Evolutionary conservation across 2,113 vertebrate species (phyloP).

Genomic region (Pogona vitticeps): DNA sequence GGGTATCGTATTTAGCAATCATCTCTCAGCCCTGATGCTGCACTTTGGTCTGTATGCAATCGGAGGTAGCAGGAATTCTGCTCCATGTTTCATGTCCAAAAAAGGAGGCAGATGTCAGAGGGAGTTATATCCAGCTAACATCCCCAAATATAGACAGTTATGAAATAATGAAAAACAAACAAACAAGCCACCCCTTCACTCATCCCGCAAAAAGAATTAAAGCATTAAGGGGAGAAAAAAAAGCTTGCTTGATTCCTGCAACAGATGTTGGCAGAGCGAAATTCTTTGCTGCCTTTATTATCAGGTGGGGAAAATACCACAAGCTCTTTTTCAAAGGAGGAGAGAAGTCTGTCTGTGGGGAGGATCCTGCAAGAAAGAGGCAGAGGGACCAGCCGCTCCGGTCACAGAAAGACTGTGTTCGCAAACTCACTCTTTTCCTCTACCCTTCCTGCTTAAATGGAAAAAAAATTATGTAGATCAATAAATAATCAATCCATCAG

Average conservation of each 20-base stretch:
- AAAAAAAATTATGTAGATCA: not conserved
- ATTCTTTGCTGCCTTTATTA: not conserved
- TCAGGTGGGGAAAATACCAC: not conserved
- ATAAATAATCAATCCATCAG: too few species aligned
- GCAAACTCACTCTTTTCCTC: not conserved
- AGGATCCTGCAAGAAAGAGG: not conserved
- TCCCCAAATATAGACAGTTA: slow-evolving; percentile 5
- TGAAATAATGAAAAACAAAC: slow-evolving; percentile 4
- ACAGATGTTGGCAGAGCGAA: slow-evolving; percentile 1
- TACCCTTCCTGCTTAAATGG: not conserved
- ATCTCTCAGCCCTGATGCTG: not conserved
- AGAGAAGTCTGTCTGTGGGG: not conserved
- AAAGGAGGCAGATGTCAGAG: not conserved
- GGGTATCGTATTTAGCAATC: not conserved
- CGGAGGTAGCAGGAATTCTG: not conserved
- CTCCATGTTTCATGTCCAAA: not conserved
- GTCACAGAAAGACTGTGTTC: not conserved
- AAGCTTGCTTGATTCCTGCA: not conserved
- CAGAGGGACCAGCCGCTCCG: too few species aligned
- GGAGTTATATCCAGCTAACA: not conserved
- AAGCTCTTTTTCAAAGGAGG: not conserved
- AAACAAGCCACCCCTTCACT: not conserved
- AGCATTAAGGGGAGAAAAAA: not conserved
- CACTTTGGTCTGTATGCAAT: not conserved
- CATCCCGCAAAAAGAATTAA: slow-evolving; percentile 4